Evolutionary conservation across 2,888 invertebrate species (phyloP), one percentile per base, ranked within the genome.

Genomic region (Atrina japonica): DNA sequence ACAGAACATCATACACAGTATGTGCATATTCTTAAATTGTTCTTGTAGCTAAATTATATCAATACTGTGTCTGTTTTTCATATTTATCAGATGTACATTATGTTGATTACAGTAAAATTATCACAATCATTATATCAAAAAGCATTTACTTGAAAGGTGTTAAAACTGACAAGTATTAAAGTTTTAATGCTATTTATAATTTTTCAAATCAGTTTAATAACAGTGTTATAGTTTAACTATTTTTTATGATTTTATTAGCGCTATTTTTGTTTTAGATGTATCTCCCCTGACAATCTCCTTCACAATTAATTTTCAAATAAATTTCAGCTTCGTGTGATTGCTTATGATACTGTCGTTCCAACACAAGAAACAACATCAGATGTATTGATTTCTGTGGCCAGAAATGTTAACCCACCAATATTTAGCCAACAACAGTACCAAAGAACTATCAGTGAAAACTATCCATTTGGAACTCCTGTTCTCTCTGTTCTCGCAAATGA

Each of bases 401-500:
- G 81, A 30, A 81, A 81, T 53, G 73, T 76, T 29, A 72, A 70
- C 40, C 41, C 52, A 27, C 81, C 81, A 30, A 27, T 25, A 18
- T 81, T 74, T 69, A 65, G 66, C 6, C 52, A 64, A 21, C 47
- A 50, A 11, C 29, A 52, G 0, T 83, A 81, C 58, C 45, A 55
- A 23, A 45, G 56, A 21, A 73, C 76, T 11, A 76, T 83, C 6
- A 66, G 58, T 5, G 82, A 83, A 47, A 66, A 75, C 0, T 78
- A 69, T 59, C 53, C 81, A 0, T 60, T 81, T 50, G 82, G 81
- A 40, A 49, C 53, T 7, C 64, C 79, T 14, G 76, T 83, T 7
- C 60, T 84, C 47, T 75, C 65, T 40, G 79, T 82, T 21, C 30
- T 59, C 1, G 84, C 84, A 14, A 64, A 59, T 5, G 84, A 84